Evolutionary conservation across 2,797 vertebrate species (phyloP), one percentile per base, ranked within the genome.

Genomic region (Delichon dasypus): DNA sequence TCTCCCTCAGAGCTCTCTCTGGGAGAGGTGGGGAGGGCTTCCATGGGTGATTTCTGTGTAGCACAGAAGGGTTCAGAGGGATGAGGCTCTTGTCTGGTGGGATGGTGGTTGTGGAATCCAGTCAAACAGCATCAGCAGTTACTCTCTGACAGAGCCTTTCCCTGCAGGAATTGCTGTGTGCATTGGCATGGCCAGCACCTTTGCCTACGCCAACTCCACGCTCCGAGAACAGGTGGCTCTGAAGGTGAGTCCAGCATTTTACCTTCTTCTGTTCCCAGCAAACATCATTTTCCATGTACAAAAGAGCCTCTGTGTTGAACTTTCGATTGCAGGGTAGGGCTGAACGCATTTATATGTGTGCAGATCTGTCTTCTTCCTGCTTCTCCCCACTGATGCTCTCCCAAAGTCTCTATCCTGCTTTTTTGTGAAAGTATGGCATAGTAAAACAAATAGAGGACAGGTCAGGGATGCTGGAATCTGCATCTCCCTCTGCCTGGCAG

Each of bases 181-280:
- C 92, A 98, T 99, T 18, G 99, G 99, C 57, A 99, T 99, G 99
- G 99, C 98, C 97, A 99, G 99, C 97, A 99, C 99, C 2, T 99
- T 99, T 8, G 98, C 99, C 36, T 99, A 99, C 1, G 99, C 99
- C 95, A 99, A 99, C 96, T 99, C 99, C 32, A 98, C 98, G 0
- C 98, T 99, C 53, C 99, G 98, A 74, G 98, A 99, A 61, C 99
- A 99, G 97, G 99, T 99, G 34, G 99, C 99, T 40, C 97, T 99
- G 91, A 98, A 99, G 98, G 99, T 99, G 97, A 98, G 98, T 96
- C 8, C 11, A 48, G n/a, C 15, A 9, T 21, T 67, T 44, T 23
- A 5, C 73, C 50, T 68, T 17, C 3, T n/a, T 16, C 3, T 1
- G 0, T 53, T 85, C 47, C 54, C 32, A 44, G 22, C 40, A 19